Percentiles rank a stretch among this genome's conserved stretches.
phyloP scores from a whole-genome alignment of 2,797 vertebrate species.

The Poecilia picta region DNA sequence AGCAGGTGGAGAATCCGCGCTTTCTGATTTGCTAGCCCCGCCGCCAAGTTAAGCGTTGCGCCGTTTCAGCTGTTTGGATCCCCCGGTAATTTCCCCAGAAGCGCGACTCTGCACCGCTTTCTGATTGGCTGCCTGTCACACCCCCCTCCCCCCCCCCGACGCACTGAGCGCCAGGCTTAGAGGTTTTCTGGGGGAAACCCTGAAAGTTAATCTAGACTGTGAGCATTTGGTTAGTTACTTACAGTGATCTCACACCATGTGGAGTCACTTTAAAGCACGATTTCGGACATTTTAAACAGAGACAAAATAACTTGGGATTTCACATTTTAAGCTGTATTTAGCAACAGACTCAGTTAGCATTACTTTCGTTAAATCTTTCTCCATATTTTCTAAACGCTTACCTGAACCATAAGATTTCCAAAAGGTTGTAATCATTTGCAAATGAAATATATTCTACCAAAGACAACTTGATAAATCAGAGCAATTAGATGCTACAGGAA shows the following conservation, averaged over 20 bases:
- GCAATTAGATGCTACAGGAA: not conserved
- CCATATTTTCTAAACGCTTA: not conserved
- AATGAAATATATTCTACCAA: not conserved
- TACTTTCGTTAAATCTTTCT: not conserved
- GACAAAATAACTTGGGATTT: not conserved
- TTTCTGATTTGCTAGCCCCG: too few relatives aligned
- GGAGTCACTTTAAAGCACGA: not conserved
- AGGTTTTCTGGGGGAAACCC: too few relatives aligned
- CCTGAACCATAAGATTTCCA: not conserved
- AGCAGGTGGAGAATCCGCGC: too few relatives aligned
- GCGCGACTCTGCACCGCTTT: too few relatives aligned
- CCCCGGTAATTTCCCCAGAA: too few relatives aligned
- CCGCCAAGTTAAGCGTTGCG: too few relatives aligned
- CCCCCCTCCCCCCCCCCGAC: too few relatives aligned
- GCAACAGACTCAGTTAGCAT: not conserved
- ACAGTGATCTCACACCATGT: not conserved
- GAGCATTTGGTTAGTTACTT: not conserved
- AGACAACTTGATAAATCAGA: not conserved
- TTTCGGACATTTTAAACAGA: not conserved
- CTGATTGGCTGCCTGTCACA: too few relatives aligned
- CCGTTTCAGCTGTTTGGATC: too few relatives aligned
- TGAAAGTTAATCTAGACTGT: not conserved
- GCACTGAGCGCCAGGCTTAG: too few relatives aligned
- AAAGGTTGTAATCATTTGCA: not conserved
- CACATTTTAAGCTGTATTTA: not conserved